These are phyloP conservation scores for Brachionus calyciflorus DNA, from an alignment of 1,140 invertebrate genomes.

Conservation along the genomic window DNA sequence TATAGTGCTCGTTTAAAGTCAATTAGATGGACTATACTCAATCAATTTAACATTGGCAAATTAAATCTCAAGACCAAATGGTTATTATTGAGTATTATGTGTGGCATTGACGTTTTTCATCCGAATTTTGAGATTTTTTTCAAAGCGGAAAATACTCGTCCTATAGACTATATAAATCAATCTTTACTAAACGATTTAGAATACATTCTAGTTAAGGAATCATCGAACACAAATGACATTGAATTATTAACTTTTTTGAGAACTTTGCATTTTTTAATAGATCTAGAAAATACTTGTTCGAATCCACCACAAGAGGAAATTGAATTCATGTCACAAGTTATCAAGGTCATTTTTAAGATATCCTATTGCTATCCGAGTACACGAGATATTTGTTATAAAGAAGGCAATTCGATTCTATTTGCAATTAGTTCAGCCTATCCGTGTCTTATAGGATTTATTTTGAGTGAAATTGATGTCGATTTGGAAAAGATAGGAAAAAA, in stretches of 20 bases:
- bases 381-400: slow-evolving; percentile 34
- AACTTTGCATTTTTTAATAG: slow-evolving; percentile 34
- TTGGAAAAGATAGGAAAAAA: slow-evolving; percentile 34
- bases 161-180: slow-evolving; percentile 14
- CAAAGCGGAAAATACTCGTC: neutral
- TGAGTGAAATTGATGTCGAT: slow-evolving; percentile 24
- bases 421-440: slow-evolving; percentile 15
- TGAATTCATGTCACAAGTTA: neutral
- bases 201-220: slow-evolving; percentile 17
- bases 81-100: slow-evolving; percentile 42
- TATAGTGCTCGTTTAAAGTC: neutral
- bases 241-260: slow-evolving; percentile 31
- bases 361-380: slow-evolving; percentile 30
- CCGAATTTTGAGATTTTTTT: slow-evolving; percentile 37
- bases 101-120: slow-evolving; percentile 43
- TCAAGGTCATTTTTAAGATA: slow-evolving; percentile 24
- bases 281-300: neutral
- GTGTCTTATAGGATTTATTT: slow-evolving; percentile 17
- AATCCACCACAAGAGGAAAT: neutral
- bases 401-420: slow-evolving; percentile 27
- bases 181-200: slow-evolving; percentile 13
- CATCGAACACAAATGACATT: neutral
- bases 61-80: slow-evolving; percentile 33
- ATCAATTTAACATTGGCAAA: slow-evolving; percentile 30
- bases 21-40: slow-evolving; percentile 35